A percentile compares a stretch with the other conserved stretches of the same genome.
These are phyloP conservation scores for Nephrocerus scutellatus DNA, from an alignment of 2,888 invertebrate genomes.

Conservation along the genomic window DNA sequence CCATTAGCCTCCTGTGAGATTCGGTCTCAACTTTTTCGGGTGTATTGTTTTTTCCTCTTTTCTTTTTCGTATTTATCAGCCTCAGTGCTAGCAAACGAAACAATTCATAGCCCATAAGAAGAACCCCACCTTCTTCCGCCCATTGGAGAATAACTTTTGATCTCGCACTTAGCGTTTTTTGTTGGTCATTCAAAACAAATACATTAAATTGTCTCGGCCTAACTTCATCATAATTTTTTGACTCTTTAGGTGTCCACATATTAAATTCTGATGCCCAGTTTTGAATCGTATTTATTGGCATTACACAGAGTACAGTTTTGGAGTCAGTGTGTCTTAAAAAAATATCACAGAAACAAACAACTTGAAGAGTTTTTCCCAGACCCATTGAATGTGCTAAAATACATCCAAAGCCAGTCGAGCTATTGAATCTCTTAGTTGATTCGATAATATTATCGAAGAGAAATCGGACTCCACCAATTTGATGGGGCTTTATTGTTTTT, in stretches of 20 bases:
- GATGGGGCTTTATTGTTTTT: slow-evolving; percentile 89
- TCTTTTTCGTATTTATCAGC: slow-evolving; percentile 52
- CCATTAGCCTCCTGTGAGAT: slow-evolving; percentile 66
- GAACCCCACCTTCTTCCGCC: slow-evolving; percentile 81
- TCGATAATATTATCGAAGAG: slow-evolving; percentile 96
- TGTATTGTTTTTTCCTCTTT: slow-evolving; percentile 48
- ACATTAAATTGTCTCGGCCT: slow-evolving; percentile 77
- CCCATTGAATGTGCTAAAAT: slow-evolving; percentile 99
- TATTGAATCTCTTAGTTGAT: slow-evolving; percentile 79
- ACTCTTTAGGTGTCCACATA: slow-evolving; percentile 85
- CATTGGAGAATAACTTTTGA: slow-evolving; percentile 83
- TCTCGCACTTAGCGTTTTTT: slow-evolving; percentile 82
- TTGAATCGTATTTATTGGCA: slow-evolving; percentile 97
- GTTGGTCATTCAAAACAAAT: slow-evolving; percentile 86
- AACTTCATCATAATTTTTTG: slow-evolving; percentile 59
- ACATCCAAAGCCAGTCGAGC: slow-evolving; percentile 90
- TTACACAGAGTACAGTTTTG: slow-evolving; percentile 87
- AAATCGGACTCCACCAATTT: slow-evolving; percentile 92
- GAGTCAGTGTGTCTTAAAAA: slow-evolving; percentile 85
- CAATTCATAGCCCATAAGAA: slow-evolving; percentile 95
- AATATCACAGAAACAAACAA: slow-evolving; percentile 93
- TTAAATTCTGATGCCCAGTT: slow-evolving; percentile 97
- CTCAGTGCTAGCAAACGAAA: slow-evolving; percentile 83
- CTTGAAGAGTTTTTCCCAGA: slow-evolving; percentile 94
- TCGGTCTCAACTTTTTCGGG: slow-evolving; percentile 47